Base-by-base conservation (phyloP, 2,888 invertebrate genomes). In the Tridacna gigas region DNA sequence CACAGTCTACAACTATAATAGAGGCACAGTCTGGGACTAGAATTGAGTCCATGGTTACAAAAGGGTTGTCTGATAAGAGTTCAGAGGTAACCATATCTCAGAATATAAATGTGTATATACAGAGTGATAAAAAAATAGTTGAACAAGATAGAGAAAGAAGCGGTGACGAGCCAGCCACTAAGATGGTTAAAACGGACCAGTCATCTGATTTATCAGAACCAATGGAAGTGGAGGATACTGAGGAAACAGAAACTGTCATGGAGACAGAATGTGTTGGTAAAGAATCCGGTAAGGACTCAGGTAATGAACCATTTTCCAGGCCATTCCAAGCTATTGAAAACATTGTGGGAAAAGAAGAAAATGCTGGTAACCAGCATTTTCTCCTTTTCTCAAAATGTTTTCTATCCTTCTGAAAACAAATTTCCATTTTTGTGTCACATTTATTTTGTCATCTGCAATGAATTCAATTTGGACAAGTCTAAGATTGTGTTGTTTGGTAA, bases 191-290 rank as follows among this genome's bases (percentile, higher is more conserved):
- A 76, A 56, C 78, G 56, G 82, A 84, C 37, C 69, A 76, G 7
- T 73, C 56, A n/a, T 56, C 66, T 66, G 81, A 80, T 20, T 28
- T 56, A 48, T 28, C 61, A 37, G 89, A 90, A 79, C 86, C 88
- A 69, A 90, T 91, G 91, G 91, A 91, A 74, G 83, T 86, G 18
- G 90, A 91, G 48, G 77, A 37, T 18, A 22, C 77, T 26, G 66
- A 65, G 51, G 65, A 63, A 48, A 60, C 56, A 3, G 76, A 71
- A 12, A 37, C 75, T 60, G 81, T 56, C 5, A 74, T 73, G 74
- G 78, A 77, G 22, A 73, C 76, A 22, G 79, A 82, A 66, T 63
- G 63, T 47, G 13, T 69, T 3, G 67, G 37, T 73, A 79, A 79
- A 56, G 37, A 65, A 25, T 13, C 69, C 15, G 63, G 60, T 71